Evolutionary conservation across 2,113 vertebrate genomes (phyloP).

Genomic region (Cygnus atratus): DNA sequence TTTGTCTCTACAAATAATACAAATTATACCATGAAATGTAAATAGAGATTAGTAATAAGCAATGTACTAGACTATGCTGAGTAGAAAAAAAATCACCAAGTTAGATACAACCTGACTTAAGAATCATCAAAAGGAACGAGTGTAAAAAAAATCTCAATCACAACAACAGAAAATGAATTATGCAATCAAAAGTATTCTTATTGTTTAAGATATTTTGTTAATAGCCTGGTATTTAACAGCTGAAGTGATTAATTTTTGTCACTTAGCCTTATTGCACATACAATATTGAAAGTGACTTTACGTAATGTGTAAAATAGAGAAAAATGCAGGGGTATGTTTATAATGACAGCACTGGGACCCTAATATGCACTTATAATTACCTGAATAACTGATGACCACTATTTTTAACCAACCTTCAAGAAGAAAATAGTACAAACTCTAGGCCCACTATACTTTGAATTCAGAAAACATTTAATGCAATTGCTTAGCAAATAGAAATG

Average conservation of each 20-base stretch:
- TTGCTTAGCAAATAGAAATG: background rate
- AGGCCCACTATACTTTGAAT: background rate
- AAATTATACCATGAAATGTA: background rate
- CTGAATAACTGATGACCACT: background rate
- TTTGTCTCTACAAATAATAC: background rate
- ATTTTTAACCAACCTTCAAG: background rate
- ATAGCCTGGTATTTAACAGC: background rate
- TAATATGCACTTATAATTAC: background rate
- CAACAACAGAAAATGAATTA: background rate
- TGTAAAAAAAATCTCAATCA: background rate
- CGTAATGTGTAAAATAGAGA: background rate
- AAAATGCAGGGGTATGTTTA: background rate
- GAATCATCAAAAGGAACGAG: background rate
- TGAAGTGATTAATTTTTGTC: background rate
- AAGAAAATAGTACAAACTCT: background rate
- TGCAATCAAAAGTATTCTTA: background rate
- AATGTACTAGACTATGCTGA: background rate
- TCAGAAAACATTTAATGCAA: background rate
- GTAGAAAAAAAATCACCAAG: background rate
- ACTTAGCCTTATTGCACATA: background rate
- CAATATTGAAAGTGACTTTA: background rate
- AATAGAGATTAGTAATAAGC: background rate
- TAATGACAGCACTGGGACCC: background rate
- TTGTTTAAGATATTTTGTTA: background rate
- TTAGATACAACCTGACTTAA: background rate